These are phyloP conservation scores for Silurus lanzhouensis DNA, from an alignment of 2,797 vertebrate species.

Conservation along the genomic window DNA sequence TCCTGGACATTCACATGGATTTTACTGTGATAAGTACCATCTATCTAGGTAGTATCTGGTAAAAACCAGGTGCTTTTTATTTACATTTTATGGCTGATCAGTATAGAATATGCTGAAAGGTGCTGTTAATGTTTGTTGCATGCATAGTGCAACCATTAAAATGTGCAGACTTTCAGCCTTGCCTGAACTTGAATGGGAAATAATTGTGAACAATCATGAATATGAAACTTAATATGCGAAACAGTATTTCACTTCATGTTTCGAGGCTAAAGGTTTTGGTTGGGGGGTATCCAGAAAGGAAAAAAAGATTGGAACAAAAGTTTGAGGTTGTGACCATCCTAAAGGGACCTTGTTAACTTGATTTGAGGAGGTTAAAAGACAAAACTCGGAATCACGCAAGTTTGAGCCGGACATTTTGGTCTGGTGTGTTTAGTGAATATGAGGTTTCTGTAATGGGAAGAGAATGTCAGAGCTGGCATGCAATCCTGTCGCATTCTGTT, in stretches of 20 bases:
- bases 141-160: neutral
- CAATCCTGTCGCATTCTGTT: constrained; percentile 17
- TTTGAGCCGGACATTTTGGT: neutral
- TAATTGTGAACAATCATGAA: neutral
- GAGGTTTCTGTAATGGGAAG: constrained; percentile 45
- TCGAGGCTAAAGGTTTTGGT: constrained; percentile 11
- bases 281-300: neutral
- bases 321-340: neutral
- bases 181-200: neutral
- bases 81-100: too few relatives aligned
- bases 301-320: constrained; percentile 30
- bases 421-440: constrained; percentile 24
- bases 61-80: too few relatives aligned
- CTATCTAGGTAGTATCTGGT: too few relatives aligned
- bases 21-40: too few relatives aligned
- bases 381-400: neutral
- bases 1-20: too few relatives aligned
- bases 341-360: constrained; percentile 27
- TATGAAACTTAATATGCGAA: neutral
- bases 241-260: neutral
- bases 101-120: neutral
- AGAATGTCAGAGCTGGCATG: constrained; percentile 30
- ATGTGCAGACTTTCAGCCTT: neutral
- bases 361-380: constrained; percentile 48
- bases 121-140: neutral